Conservation (phyloP, 2,888 invertebrate genomes). For the Epistrophe grossulariae region DNA sequence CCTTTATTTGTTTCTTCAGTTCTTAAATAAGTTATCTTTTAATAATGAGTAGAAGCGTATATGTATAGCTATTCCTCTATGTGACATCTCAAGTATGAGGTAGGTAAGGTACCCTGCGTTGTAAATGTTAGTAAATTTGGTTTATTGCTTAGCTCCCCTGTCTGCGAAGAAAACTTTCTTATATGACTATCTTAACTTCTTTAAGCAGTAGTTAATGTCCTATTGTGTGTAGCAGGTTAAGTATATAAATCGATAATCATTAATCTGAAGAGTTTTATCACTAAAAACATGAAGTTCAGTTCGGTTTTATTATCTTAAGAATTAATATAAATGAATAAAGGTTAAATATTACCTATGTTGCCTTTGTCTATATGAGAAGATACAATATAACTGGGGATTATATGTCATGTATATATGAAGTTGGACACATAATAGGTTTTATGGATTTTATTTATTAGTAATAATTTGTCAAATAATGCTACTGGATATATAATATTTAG, state of each 20-base stretch:
- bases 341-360: background rate
- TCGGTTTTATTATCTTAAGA: conserved; percentile 4
- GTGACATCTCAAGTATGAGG: background rate
- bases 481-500: too few species aligned
- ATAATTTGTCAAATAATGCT: background rate
- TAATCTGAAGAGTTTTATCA: background rate
- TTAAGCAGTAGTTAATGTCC: background rate
- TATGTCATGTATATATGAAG: background rate
- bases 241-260: background rate
- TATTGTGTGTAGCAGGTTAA: background rate
- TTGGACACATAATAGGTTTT: background rate
- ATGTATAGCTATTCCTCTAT: background rate
- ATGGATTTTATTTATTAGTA: background rate
- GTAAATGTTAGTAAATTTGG: background rate
- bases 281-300: background rate
- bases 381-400: background rate
- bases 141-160: background rate
- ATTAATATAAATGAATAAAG: conserved; percentile 3
- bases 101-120: background rate
- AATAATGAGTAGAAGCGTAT: too few species aligned
- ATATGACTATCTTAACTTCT: background rate
- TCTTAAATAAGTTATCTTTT: background rate
- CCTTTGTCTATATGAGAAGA: background rate
- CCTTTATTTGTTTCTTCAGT: too few species aligned
- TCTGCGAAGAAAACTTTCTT: background rate